Base-by-base conservation (phyloP, 2,888 invertebrate genomes). In the Drepana falcataria region DNA sequence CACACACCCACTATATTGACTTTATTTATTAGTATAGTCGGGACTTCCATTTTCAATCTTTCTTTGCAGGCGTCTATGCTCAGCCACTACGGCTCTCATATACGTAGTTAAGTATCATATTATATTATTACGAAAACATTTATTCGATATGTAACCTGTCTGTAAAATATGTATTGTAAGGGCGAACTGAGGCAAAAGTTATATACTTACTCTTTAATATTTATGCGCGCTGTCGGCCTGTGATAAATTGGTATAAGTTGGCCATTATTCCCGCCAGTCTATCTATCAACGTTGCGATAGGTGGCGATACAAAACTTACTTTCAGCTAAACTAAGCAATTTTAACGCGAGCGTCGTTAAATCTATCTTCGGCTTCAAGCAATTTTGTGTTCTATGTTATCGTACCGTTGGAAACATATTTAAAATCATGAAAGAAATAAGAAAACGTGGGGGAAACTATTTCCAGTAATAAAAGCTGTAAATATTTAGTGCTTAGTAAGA, bases 191-290 rank as follows among this genome's bases (percentile, higher is more conserved):
- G 62, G 57, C 59, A 61, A 61, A 49, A 58, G 21, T 21, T 60
- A 58, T 59, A 74, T 75, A 44, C 44, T 9, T 9, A 44, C 41
- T 44, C 3, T 6, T 40, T 70, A 76, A 71, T 68, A 69, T 73
- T 67, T 73, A 75, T 74, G 59, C 58, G 60, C 49, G 40, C 40
- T 68, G 68, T 69, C 67, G 64, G 67, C 67, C 59, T 66, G 58
- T 77, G 77, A 79, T 76, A 70, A 73, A 77, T 74, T 73, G 71
- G 70, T 66, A 71, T 75, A 78, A 75, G 68, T 75, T 71, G 64
- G 60, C 72, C 68, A 74, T 80, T 76, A 73, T 71, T 68, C 71
- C 54, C 60, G 53, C 52, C 53, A 61, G 63, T 61, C 66, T 73
- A 82, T 83, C 77, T 69, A 83, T 83, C 82, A 82, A 74, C 60